These are phyloP conservation scores for Heterocephalus glaber DNA, from an alignment of 2,113 vertebrate species.

Conservation along the genomic window DNA sequence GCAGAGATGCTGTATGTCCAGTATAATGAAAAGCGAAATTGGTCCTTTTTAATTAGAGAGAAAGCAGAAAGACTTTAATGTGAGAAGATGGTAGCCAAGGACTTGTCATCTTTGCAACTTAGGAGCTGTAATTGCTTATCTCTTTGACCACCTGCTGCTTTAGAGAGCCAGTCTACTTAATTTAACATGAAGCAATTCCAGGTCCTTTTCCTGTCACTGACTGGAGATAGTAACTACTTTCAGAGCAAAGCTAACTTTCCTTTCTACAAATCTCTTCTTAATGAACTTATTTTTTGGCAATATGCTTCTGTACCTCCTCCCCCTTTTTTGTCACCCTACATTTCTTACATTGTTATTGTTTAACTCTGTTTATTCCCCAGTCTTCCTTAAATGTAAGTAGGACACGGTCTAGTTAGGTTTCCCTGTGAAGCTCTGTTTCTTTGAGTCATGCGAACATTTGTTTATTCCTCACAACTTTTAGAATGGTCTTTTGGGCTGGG, in stretches of 20 bases:
- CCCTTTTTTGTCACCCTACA: neutral
- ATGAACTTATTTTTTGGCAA: neutral
- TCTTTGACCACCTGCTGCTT: neutral
- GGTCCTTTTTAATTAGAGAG: neutral
- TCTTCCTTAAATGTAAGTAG: neutral
- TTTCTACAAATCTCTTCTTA: neutral
- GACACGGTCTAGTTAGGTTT: neutral
- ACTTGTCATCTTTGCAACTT: neutral
- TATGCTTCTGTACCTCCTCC: neutral
- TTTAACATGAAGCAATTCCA: neutral
- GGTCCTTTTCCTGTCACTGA: neutral
- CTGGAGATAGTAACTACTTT: neutral
- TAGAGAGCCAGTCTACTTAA: neutral
- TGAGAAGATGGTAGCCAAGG: neutral
- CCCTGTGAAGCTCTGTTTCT: neutral
- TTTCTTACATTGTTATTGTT: neutral
- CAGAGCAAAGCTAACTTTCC: neutral
- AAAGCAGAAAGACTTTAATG: neutral
- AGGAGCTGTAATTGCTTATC: neutral
- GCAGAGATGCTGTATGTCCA: neutral
- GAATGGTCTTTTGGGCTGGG: neutral
- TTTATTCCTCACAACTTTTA: neutral
- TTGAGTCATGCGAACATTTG: neutral
- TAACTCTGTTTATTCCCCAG: neutral
- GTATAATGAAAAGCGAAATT: neutral